Percentiles rank a stretch among this genome's conserved stretches.
Conservation (phyloP, 2,113 vertebrate species). For the Odocoileus virginianus region DNA sequence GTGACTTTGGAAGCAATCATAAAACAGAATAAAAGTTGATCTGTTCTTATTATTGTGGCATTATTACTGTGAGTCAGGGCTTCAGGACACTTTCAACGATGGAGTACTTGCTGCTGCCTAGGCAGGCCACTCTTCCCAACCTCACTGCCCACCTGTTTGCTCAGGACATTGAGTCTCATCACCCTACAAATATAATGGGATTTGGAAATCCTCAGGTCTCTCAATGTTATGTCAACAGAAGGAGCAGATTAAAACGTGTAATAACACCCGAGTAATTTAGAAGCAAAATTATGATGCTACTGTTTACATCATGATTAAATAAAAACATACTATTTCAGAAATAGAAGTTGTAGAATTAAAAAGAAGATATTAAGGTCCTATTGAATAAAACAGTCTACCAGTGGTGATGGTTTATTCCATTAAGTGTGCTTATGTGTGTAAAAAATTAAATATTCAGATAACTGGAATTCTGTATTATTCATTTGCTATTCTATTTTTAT, state of each 20-base stretch:
- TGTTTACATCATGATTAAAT: constrained; percentile 13
- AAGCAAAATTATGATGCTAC: neutral
- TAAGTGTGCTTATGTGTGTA: neutral
- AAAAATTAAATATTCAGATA: constrained; percentile 68
- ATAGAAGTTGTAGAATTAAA: neutral
- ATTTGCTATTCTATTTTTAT: constrained; percentile 72
- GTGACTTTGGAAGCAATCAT: neutral
- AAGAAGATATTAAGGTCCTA: constrained; percentile 34
- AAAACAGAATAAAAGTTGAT: neutral
- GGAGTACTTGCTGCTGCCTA: neutral
- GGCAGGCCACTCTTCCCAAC: too few relatives aligned
- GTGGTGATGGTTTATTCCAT: neutral
- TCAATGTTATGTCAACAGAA: neutral
- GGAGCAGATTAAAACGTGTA: neutral
- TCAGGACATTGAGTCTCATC: fast-evolving
- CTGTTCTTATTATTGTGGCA: neutral
- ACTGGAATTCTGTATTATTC: constrained; percentile 65
- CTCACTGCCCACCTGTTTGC: fast-evolving
- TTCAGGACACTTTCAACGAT: neutral
- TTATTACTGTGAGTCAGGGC: neutral
- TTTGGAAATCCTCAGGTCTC: neutral
- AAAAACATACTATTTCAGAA: neutral
- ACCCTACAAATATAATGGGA: neutral
- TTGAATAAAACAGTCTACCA: constrained; percentile 41
- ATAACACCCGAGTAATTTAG: neutral